phyloP scores from a whole-genome alignment of 2,888 invertebrate species.

The Choristoneura rosaceana region DNA sequence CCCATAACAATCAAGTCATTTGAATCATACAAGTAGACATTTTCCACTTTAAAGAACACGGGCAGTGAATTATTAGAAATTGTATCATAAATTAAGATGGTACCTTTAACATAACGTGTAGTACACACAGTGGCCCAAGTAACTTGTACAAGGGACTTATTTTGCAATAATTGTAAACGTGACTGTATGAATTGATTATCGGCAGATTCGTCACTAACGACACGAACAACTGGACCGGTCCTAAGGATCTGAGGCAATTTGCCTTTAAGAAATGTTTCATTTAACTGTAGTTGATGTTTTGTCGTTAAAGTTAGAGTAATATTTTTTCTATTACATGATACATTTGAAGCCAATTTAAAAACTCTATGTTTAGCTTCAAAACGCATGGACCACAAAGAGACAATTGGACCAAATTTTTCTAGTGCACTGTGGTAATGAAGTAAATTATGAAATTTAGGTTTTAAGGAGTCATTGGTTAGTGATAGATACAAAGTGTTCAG shows the following conservation, averaged over 20 bases:
- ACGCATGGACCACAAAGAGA: slow-evolving; percentile 40
- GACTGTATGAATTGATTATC: not conserved
- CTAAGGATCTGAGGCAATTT: slow-evolving; percentile 12
- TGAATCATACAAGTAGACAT: slow-evolving; percentile 10
- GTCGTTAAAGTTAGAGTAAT: slow-evolving; percentile 30
- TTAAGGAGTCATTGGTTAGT: slow-evolving; percentile 24
- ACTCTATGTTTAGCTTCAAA: slow-evolving; percentile 44
- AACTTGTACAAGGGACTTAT: not conserved
- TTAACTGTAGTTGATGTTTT: slow-evolving; percentile 37
- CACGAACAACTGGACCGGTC: slow-evolving; percentile 7
- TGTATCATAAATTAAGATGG: slow-evolving; percentile 11
- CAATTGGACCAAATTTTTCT: slow-evolving; percentile 41
- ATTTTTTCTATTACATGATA: slow-evolving; percentile 36
- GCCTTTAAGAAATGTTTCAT: slow-evolving; percentile 25
- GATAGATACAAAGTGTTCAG: slow-evolving; percentile 26
- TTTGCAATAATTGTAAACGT: not conserved
- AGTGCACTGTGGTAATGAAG: slow-evolving; percentile 39
- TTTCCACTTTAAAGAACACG: slow-evolving; percentile 1
- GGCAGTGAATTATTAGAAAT: not conserved
- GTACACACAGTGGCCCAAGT: slow-evolving; percentile 13
- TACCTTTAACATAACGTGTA: slow-evolving; percentile 14
- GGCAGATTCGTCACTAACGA: too few relatives aligned
- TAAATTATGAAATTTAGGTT: slow-evolving; percentile 42
- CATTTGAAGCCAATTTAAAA: slow-evolving; percentile 40
- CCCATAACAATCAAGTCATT: slow-evolving; percentile 7